A percentile compares a stretch with the other conserved stretches of the same genome.
Evolutionary conservation across 2,888 invertebrate species (phyloP).

Genomic region (Mycalesis mineus): DNA sequence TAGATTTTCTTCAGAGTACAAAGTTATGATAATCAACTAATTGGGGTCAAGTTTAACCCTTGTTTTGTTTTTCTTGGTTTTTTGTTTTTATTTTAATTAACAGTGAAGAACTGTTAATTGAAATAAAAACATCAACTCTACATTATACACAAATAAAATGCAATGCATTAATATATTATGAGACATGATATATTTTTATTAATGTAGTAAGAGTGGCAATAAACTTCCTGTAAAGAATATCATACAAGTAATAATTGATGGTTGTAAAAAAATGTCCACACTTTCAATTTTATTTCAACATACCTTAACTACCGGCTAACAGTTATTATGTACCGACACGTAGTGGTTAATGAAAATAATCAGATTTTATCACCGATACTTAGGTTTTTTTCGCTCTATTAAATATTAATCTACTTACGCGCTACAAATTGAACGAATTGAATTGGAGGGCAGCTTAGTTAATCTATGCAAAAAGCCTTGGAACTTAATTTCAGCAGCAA

Average conservation of each 20-base stretch:
- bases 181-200: too few relatives aligned
- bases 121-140: too few relatives aligned
- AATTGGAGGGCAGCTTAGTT: conserved; percentile 20
- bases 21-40: too few relatives aligned
- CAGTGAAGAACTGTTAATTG: too few relatives aligned
- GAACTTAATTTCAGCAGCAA: not conserved
- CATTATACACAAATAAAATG: too few relatives aligned
- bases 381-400: conserved; percentile 22
- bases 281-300: conserved; percentile 25
- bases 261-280: conserved; percentile 23
- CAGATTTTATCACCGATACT: conserved; percentile 24
- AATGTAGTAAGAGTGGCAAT: too few relatives aligned
- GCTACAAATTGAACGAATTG: conserved; percentile 18
- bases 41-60: too few relatives aligned
- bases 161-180: too few relatives aligned
- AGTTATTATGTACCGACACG: conserved; percentile 30
- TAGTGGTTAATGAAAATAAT: conserved; percentile 28
- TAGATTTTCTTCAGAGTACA: too few relatives aligned
- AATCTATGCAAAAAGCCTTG: conserved; percentile 18
- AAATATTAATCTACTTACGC: conserved; percentile 27
- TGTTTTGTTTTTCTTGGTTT: too few relatives aligned
- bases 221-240: too few relatives aligned
- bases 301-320: conserved; percentile 5
- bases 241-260: conserved; percentile 31
- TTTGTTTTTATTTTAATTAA: too few relatives aligned